A percentile compares a stretch with the other conserved stretches of the same genome.
Evolutionary conservation across 1,140 invertebrate genomes (phyloP).

Genomic region (Drosophila malerkotliana): DNA sequence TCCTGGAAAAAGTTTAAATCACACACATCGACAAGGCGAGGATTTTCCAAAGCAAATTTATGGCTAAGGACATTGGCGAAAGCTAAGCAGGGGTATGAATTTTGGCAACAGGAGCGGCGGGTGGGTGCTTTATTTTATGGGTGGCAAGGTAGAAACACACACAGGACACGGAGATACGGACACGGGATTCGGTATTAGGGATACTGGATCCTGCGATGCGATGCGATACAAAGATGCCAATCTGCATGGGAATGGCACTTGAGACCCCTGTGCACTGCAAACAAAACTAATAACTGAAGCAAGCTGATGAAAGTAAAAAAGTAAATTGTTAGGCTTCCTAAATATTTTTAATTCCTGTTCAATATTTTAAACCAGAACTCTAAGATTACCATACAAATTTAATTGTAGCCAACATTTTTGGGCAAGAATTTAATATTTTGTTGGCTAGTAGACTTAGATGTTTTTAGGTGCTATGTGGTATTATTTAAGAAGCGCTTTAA

Average conservation of each 20-base stretch:
- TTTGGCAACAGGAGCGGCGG: conserved; percentile 38
- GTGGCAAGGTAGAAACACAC: conserved; percentile 39
- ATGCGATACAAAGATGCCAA: conserved; percentile 72
- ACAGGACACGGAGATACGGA: neutral
- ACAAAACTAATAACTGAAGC: neutral
- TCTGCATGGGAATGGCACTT: conserved; percentile 55
- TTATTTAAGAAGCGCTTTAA: too few species aligned
- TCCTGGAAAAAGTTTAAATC: conserved; percentile 77
- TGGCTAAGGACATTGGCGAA: conserved; percentile 77
- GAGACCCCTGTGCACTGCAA: conserved; percentile 13
- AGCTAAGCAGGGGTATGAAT: conserved; percentile 64
- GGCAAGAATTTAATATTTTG: too few species aligned
- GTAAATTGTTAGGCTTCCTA: too few species aligned
- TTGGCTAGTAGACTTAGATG: too few species aligned
- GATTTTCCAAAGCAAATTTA: conserved; percentile 81
- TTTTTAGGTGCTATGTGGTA: too few species aligned
- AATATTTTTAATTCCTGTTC: too few species aligned
- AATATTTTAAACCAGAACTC: too few species aligned
- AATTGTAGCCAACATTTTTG: too few species aligned
- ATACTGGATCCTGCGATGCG: conserved; percentile 29
- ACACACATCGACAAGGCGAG: conserved; percentile 79
- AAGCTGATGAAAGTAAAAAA: too few species aligned
- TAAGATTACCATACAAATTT: too few species aligned
- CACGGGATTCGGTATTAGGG: conserved; percentile 22
- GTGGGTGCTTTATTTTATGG: conserved; percentile 37